Base-by-base conservation (phyloP, 2,797 vertebrate species). In the Gadopsis marmoratus region DNA sequence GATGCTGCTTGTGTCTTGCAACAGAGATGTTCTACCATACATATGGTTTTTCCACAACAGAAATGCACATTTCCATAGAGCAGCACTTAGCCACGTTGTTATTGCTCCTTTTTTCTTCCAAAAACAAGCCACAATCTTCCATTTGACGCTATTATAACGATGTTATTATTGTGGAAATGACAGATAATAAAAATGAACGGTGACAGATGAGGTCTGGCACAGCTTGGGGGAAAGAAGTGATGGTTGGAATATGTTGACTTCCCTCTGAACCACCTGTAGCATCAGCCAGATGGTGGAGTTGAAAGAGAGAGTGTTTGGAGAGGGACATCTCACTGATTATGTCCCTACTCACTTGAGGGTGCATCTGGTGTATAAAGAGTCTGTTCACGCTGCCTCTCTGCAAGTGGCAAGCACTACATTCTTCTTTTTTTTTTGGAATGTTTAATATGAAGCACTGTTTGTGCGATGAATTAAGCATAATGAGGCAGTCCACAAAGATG, bases 331-430 rank as follows among this genome's bases (percentile, higher is more conserved):
- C 76, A 31, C 74, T 90, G 89, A 90, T 88, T 89, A 84, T 81
- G 76, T 89, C 81, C 80, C 84, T 47, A 39, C 87, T 90, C 88
- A 90, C 84, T 86, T 56, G 72, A 88, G 82, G 82, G 68, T 90
- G 76, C 91, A 92, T 93, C 92, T 91, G 92, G 41, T 84, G 83
- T 64, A 75, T 85, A 73, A 77, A 81, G 85, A 91, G 83, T 81
- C 66, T 89, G 83, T 84, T 90, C 74, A 73, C 50, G 72, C 55
- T 80, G 75, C 73, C 61, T 85, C 78, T 81, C 77, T 62, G 41
- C 47, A 19, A 86, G 79, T 7, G 29, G 71, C 56, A 89, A 67
- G 69, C 75, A 58, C 74, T 64, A 62, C 21, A 45, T 45, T 68
- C 76, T 58, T 35, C 65, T 19, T 11, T 5, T 7, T 8, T 17